Evolutionary conservation across 2,113 vertebrate species (phyloP).

Genomic region (Neolamprologus toae): DNA sequence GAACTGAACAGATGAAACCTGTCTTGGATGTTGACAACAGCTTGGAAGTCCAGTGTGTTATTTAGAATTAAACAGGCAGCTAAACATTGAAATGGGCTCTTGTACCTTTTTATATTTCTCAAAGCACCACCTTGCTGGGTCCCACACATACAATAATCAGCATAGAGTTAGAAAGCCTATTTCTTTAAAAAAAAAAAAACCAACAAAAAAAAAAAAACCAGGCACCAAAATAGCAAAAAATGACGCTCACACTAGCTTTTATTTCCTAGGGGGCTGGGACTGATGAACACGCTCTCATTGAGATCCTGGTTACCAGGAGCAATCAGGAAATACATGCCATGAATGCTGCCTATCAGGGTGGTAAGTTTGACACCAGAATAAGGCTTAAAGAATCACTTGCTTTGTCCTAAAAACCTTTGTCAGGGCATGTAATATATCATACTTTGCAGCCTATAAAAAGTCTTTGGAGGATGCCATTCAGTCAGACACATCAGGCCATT

Average conservation of each 20-base stretch:
- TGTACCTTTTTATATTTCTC: not conserved
- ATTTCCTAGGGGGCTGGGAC: constrained; percentile 83
- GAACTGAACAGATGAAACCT: not conserved
- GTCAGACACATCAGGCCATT: constrained; percentile 90
- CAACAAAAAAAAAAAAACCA: not conserved
- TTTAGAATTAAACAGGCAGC: not conserved
- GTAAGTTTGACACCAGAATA: constrained; percentile 49
- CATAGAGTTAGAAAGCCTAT: not conserved
- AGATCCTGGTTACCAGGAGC: constrained; percentile 88
- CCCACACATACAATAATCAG: not conserved
- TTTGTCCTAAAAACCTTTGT: not conserved
- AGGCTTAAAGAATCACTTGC: not conserved
- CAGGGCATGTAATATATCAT: not conserved
- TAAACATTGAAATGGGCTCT: not conserved
- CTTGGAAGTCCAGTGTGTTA: not conserved
- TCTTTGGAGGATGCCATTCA: constrained; percentile 83
- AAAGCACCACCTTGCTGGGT: not conserved
- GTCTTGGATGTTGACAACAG: not conserved
- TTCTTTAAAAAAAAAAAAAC: not conserved
- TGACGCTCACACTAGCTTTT: not conserved
- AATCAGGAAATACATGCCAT: constrained; percentile 85
- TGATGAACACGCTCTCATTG: constrained; percentile 87
- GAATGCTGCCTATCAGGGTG: constrained; percentile 76
- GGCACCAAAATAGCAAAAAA: not conserved
- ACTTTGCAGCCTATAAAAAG: constrained; percentile 78